These are phyloP conservation scores for Alligator mississippiensis DNA, from an alignment of 2,113 vertebrate species.

Conservation along the genomic window DNA sequence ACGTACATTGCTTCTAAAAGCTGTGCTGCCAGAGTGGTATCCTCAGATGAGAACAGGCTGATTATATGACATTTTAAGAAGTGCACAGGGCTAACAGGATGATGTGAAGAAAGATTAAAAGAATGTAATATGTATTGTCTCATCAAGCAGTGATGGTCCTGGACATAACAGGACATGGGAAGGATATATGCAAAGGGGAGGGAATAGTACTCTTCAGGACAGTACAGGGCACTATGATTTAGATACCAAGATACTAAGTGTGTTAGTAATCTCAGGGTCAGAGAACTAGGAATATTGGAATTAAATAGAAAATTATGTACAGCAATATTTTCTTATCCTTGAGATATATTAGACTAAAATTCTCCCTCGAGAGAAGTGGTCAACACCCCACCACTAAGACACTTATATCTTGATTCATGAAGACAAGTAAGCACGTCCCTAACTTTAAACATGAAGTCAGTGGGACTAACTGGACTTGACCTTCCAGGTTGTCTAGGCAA, in stretches of 20 bases:
- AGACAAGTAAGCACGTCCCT: constrained; percentile 40
- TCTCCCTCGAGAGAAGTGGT: constrained; percentile 54
- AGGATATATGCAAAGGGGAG: not conserved
- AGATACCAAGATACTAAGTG: constrained; percentile 11
- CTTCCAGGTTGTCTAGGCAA: constrained; percentile 14
- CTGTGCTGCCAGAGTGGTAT: not conserved
- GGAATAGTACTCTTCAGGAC: not conserved
- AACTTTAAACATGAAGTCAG: constrained; percentile 61
- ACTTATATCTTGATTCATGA: constrained; percentile 36
- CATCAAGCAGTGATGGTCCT: not conserved
- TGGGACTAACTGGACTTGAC: constrained; percentile 28
- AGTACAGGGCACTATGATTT: not conserved
- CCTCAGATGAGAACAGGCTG: not conserved
- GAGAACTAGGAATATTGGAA: constrained; percentile 26
- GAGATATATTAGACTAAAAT: constrained; percentile 49
- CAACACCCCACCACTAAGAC: not conserved
- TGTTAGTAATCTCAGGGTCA: constrained; percentile 23
- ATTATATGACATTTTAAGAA: not conserved
- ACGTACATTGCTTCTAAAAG: not conserved
- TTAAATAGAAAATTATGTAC: constrained; percentile 1
- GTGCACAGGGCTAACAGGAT: not conserved
- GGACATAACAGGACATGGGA: constrained; percentile 11
- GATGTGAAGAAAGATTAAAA: not conserved
- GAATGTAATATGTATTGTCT: not conserved
- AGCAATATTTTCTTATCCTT: not conserved